These are phyloP conservation scores for Heliconius ethilla DNA, from an alignment of 2,888 invertebrate genomes.

Conservation along the genomic window DNA sequence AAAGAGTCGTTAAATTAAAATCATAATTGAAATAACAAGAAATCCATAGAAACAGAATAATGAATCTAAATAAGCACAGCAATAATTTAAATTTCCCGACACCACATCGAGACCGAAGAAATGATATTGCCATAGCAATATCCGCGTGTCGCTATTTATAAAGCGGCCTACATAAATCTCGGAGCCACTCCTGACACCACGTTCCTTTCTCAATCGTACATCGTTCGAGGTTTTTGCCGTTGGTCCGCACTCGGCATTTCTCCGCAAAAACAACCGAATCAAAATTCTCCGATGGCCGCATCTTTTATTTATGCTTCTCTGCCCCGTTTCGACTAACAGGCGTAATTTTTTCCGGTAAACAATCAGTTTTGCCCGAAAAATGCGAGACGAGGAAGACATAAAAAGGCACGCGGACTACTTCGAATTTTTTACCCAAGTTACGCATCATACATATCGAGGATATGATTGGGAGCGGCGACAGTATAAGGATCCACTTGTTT, in stretches of 20 bases:
- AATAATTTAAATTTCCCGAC: background rate
- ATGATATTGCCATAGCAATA: constrained; percentile 22
- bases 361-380: constrained; percentile 82
- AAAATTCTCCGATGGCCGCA: constrained; percentile 74
- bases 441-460: constrained; percentile 66
- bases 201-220: constrained; percentile 70
- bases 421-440: constrained; percentile 62
- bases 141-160: constrained; percentile 50
- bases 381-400: constrained; percentile 77
- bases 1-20: background rate
- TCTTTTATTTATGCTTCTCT: constrained; percentile 76
- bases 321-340: constrained; percentile 74
- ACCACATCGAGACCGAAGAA: background rate
- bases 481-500: constrained; percentile 44
- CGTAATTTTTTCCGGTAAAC: constrained; percentile 82
- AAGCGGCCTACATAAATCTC: constrained; percentile 62
- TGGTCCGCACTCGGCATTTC: constrained; percentile 67
- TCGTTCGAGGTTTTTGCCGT: constrained; percentile 63
- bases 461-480: constrained; percentile 65
- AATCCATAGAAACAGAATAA: background rate
- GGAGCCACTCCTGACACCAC: constrained; percentile 64
- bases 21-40: background rate
- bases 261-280: constrained; percentile 75
- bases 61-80: background rate
- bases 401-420: constrained; percentile 69